Percentiles rank a stretch among this genome's conserved stretches.
Evolutionary conservation across 2,113 vertebrate genomes (phyloP).

Genomic region (Oceanodroma tethys): DNA sequence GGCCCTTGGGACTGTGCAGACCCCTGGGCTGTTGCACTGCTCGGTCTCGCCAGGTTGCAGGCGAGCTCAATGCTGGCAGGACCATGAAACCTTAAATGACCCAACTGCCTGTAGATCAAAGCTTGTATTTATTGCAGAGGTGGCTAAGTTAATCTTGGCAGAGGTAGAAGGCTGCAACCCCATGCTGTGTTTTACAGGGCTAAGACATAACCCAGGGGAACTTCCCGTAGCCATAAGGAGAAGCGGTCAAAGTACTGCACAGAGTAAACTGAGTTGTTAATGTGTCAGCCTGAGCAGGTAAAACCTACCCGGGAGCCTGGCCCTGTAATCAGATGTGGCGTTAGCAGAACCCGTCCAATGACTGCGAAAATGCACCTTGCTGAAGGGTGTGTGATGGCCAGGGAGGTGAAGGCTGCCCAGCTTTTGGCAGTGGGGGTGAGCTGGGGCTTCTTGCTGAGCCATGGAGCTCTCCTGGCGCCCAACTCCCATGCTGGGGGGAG

Average conservation of each 20-base stretch:
- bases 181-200: not conserved
- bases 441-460: accelerated
- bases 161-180: not conserved
- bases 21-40: not conserved
- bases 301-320: not conserved
- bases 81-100: not conserved
- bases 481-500: not conserved
- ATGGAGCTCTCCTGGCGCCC: accelerated
- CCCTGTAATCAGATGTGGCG: accelerated
- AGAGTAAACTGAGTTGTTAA: not conserved
- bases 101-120: not conserved
- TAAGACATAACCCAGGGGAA: not conserved
- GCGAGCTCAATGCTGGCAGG: not conserved
- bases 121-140: not conserved
- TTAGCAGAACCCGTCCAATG: not conserved
- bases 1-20: not conserved
- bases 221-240: not conserved
- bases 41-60: accelerated
- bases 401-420: not conserved
- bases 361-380: not conserved
- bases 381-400: not conserved
- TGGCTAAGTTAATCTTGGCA: not conserved
- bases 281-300: not conserved
- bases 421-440: not conserved
- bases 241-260: not conserved